A percentile compares a stretch with the other conserved stretches of the same genome.
phyloP scores from a whole-genome alignment of 2,113 vertebrate species.

The Saguinus imperator region DNA sequence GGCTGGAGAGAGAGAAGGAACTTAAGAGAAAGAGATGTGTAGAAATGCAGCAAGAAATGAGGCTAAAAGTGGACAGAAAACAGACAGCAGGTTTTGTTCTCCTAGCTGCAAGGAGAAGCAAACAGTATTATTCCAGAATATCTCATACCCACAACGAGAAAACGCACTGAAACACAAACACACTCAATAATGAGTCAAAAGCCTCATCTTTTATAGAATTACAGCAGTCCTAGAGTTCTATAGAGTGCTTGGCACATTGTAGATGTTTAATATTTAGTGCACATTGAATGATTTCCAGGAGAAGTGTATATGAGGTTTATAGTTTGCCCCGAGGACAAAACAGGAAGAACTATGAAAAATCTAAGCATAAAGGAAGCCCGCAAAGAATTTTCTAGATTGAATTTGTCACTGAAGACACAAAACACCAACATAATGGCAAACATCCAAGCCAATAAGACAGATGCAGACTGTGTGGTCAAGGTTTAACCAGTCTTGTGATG shows the following conservation, averaged over 20 bases:
- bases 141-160: neutral
- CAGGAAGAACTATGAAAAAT: neutral
- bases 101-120: neutral
- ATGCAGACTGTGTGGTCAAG: neutral
- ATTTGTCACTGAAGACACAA: conserved; percentile 1
- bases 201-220: neutral
- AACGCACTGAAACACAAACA: neutral
- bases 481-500: conserved; percentile 18
- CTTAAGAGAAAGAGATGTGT: neutral
- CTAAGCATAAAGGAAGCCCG: neutral
- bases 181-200: conserved; percentile 5
- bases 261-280: conserved; percentile 56
- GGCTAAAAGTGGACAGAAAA: neutral
- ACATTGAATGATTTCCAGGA: conserved; percentile 25
- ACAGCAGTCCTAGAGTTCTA: neutral
- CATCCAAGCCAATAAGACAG: conserved; percentile 25
- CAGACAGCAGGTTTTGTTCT: neutral
- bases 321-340: conserved; percentile 6
- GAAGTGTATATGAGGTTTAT: neutral
- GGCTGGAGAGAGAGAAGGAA: neutral
- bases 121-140: neutral
- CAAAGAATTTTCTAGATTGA: conserved; percentile 42
- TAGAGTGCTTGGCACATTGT: neutral
- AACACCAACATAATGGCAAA: conserved; percentile 39
- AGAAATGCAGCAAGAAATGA: neutral